phyloP scores from a whole-genome alignment of 2,888 invertebrate species.

The Eupithecia tripunctaria region DNA sequence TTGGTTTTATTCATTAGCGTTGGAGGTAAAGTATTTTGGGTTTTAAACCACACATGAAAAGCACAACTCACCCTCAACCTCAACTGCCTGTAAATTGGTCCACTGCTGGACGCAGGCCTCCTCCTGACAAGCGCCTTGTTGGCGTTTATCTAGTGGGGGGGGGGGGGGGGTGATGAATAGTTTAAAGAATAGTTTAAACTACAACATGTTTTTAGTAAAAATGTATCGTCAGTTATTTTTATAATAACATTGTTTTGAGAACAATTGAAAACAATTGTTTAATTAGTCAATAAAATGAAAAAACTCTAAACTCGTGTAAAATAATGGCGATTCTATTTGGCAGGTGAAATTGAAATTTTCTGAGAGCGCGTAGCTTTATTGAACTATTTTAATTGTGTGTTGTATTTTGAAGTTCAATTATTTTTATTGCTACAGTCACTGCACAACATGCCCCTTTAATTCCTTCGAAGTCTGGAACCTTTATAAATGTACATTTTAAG shows the following conservation, averaged over 20 bases:
- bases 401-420: not conserved
- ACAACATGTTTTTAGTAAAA: not conserved
- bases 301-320: not conserved
- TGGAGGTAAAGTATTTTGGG: not conserved
- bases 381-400: not conserved
- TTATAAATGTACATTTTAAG: not conserved
- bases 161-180: too few species aligned
- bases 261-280: not conserved
- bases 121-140: too few species aligned
- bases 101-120: too few species aligned
- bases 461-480: not conserved
- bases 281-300: not conserved
- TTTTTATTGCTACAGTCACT: not conserved
- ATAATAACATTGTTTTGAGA: too few species aligned
- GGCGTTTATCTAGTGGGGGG: too few species aligned
- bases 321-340: slow-evolving; percentile 50
- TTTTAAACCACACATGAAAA: not conserved
- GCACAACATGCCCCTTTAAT: not conserved
- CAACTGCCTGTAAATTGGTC: too few species aligned
- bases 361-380: slow-evolving; percentile 9
- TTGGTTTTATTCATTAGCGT: not conserved
- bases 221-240: not conserved
- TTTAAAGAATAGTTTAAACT: not conserved
- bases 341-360: slow-evolving; percentile 48
- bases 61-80: too few species aligned